Percentiles rank a stretch among this genome's conserved stretches.
phyloP scores from a whole-genome alignment of 2,113 vertebrate genomes.

The Theristicus caerulescens region DNA sequence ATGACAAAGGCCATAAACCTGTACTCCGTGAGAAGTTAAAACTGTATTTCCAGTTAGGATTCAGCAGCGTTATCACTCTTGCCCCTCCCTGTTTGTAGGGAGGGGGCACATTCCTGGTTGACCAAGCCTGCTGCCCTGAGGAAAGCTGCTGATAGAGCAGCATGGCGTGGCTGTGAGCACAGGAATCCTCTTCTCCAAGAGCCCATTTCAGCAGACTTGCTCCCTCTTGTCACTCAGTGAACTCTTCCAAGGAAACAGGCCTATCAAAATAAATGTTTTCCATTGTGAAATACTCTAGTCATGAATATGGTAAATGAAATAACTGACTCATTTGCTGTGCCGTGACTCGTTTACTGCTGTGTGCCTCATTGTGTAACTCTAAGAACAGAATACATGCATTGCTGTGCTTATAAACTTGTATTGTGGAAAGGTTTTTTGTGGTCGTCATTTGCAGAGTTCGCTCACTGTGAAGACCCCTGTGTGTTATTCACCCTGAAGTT shows the following conservation, averaged over 20 bases:
- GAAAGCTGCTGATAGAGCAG: background rate
- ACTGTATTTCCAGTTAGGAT: background rate
- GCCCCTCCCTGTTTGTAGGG: background rate
- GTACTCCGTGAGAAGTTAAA: background rate
- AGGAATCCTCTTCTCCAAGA: background rate
- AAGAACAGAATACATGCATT: background rate
- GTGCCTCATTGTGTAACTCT: slow-evolving; percentile 12
- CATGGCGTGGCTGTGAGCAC: rapidly evolving
- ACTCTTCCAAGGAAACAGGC: background rate
- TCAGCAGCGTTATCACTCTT: background rate
- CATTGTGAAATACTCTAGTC: slow-evolving; percentile 9
- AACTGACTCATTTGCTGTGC: slow-evolving; percentile 5
- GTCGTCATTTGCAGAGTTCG: background rate
- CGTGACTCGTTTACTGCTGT: background rate
- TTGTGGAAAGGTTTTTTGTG: background rate
- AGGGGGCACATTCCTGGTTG: background rate
- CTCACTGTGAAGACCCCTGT: background rate
- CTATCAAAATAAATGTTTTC: background rate
- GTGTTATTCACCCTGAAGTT: background rate
- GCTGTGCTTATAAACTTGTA: background rate
- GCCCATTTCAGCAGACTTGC: background rate
- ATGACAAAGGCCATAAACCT: background rate
- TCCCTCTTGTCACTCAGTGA: background rate
- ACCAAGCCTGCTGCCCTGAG: background rate
- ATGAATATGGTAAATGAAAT: slow-evolving; percentile 34